Conservation (phyloP, 1,140 invertebrate species). For the Solen grandis region DNA sequence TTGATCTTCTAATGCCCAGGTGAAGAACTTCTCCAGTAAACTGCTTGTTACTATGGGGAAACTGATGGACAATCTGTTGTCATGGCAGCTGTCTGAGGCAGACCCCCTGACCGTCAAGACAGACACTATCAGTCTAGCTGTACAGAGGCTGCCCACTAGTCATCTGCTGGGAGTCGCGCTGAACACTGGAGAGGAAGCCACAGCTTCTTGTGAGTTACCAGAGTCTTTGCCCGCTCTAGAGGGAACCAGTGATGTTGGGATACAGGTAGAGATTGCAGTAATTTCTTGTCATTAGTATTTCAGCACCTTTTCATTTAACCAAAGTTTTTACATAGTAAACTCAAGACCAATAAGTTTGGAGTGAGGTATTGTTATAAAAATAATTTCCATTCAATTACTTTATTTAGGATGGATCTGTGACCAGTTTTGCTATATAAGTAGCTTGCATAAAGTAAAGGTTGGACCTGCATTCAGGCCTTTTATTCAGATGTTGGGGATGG, state of each 20-base stretch:
- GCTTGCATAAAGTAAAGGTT: no score
- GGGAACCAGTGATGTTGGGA: not conserved
- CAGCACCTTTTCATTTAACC: slow-evolving; percentile 5
- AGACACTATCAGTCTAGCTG: slow-evolving; percentile 1
- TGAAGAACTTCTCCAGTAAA: slow-evolving; percentile 15
- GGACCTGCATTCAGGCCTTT: no score
- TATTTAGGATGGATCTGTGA: slow-evolving; percentile 3
- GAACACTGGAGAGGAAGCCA: not conserved
- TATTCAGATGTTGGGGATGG: no score
- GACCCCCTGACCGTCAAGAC: not conserved
- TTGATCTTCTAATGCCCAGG: not conserved
- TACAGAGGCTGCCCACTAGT: slow-evolving; percentile 1
- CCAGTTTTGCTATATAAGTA: slow-evolving; percentile 14
- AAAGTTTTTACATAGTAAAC: slow-evolving; percentile 14
- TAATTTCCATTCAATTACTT: slow-evolving; percentile 12
- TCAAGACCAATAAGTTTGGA: slow-evolving; percentile 1
- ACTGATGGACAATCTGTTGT: slow-evolving; percentile 1
- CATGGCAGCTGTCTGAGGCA: not conserved
- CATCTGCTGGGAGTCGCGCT: not conserved
- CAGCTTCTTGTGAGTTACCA: slow-evolving; percentile 1
- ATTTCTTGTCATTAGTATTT: not conserved
- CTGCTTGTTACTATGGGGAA: slow-evolving; percentile 15
- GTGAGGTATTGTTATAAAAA: slow-evolving; percentile 27
- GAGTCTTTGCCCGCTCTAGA: not conserved
- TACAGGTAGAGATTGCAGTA: slow-evolving; percentile 12